Conservation (phyloP, 2,113 vertebrate species). For the Lates calcarifer region DNA sequence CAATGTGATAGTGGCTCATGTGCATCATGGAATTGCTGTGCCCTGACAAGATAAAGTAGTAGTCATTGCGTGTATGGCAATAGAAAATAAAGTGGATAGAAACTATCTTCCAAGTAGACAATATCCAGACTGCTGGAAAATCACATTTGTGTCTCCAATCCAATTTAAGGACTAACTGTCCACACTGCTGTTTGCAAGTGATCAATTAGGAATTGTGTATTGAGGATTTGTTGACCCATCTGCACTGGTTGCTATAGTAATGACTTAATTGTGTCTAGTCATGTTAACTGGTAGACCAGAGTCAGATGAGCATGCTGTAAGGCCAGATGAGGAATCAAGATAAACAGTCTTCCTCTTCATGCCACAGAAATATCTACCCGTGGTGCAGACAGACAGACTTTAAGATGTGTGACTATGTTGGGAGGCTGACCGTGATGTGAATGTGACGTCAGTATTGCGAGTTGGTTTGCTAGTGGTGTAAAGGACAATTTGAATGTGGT, state of each 20-base stretch:
- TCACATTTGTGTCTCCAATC: constrained; percentile 31
- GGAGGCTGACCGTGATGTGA: constrained; percentile 52
- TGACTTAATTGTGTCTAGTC: constrained; percentile 19
- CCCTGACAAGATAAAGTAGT: background rate
- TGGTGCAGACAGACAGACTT: constrained; percentile 50
- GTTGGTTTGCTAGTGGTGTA: constrained; percentile 29
- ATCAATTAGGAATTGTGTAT: constrained; percentile 19
- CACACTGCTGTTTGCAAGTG: constrained; percentile 24
- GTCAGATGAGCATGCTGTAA: constrained; percentile 23
- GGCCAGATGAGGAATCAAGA: constrained; percentile 6
- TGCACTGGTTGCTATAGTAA: constrained; percentile 28
- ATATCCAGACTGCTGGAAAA: constrained; percentile 22
- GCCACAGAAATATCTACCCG: constrained; percentile 17
- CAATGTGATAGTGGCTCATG: background rate
- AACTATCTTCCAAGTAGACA: constrained; percentile 3
- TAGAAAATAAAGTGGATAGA: background rate
- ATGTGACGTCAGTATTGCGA: constrained; percentile 48
- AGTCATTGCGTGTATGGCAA: background rate
- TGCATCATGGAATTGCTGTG: background rate
- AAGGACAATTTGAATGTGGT: constrained; percentile 44
- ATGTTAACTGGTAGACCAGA: constrained; percentile 22
- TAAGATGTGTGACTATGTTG: constrained; percentile 47
- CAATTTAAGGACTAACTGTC: constrained; percentile 20
- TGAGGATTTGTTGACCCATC: constrained; percentile 14
- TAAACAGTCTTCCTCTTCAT: constrained; percentile 8